Percentiles rank a stretch among this genome's conserved stretches.
phyloP scores from a whole-genome alignment of 2,888 invertebrate genomes.

The Conistra vaccinii region DNA sequence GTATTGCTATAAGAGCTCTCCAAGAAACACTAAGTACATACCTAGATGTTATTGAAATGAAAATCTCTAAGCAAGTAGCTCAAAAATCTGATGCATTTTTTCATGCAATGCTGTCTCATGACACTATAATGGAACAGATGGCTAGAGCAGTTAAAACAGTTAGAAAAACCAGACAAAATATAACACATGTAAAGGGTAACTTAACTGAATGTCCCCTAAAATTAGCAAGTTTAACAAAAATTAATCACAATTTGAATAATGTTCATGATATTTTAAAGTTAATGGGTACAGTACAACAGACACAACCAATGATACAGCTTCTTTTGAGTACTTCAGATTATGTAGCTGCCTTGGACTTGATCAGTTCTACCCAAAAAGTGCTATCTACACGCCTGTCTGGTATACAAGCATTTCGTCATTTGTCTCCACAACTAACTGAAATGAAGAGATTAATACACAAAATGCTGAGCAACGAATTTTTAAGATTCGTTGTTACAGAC shows the following conservation, averaged over 20 bases:
- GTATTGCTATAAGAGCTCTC: slow-evolving; percentile 92
- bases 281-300: slow-evolving; percentile 99
- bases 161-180: slow-evolving; percentile 93
- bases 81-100: slow-evolving; percentile 99
- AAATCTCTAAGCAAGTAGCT: slow-evolving; percentile 97
- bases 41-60: slow-evolving; percentile 98
- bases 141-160: slow-evolving; percentile 95
- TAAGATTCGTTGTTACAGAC: slow-evolving; percentile 97
- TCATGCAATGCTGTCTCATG: slow-evolving; percentile 99
- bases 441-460: slow-evolving; percentile 98
- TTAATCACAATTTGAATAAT: slow-evolving; percentile 92
- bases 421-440: slow-evolving; percentile 98
- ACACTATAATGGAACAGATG: slow-evolving; percentile 98
- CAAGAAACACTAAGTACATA: slow-evolving; percentile 98
- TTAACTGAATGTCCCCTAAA: slow-evolving; percentile 95
- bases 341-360: slow-evolving; percentile 98
- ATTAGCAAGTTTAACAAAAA: slow-evolving; percentile 93
- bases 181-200: slow-evolving; percentile 94
- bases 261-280: slow-evolving; percentile 95
- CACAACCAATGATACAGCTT: slow-evolving; percentile 99
- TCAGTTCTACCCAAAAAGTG: slow-evolving; percentile 98
- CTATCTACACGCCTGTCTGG: slow-evolving; percentile 97
- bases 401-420: slow-evolving; percentile 98
- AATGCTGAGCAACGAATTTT: slow-evolving; percentile 98
- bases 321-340: slow-evolving; percentile 98